Evolutionary conservation across 2,888 invertebrate genomes (phyloP), one percentile per base, ranked within the genome.

Genomic region (Nasonovia ribisnigri): DNA sequence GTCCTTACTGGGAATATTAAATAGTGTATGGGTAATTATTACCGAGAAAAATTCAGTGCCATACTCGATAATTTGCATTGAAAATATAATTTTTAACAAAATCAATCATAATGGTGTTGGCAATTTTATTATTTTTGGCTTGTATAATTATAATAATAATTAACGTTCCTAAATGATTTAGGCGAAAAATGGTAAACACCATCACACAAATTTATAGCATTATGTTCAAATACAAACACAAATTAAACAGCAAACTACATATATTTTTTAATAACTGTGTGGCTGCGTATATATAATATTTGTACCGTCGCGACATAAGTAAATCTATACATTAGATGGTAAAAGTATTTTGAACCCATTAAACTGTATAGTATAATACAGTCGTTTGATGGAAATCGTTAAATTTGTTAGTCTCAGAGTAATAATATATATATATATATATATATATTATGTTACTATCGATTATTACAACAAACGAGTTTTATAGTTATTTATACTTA

Each of bases 401-500:
- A 67, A n/a, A 67, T 67, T 67, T 67, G 67, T 13, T 67, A 67
- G 67, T 67, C 16, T 36, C 20, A 67, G 36, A 67, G n/a, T 67
- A 67, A 67, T 67, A 67, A 36, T 67, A 20, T 67, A 67, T n/a
- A 67, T 24, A 36, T 67, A 20, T 67, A 67, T n/a, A 67, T 24
- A 54, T 16, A 51, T 48, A 6, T 48, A 48, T 6, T 54, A 67
- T 36, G 20, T 36, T 36, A 36, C 67, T 16, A 36, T n/a, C 67
- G n/a, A 67, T 67, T 67, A 67, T 67, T 67, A 67, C 36, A 67
- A 67, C n/a, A 67, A 67, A 67, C 67, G 36, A 67, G 67, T 67
- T 67, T 67, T 67, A 67, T 67, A 67, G 16, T n/a, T 67, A 67
- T 67, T 67, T 67, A n/a, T 67, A 67, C 67, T 36, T 36, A 67